Conservation (phyloP, 2,888 invertebrate genomes). For the Tenodera sinensis region DNA sequence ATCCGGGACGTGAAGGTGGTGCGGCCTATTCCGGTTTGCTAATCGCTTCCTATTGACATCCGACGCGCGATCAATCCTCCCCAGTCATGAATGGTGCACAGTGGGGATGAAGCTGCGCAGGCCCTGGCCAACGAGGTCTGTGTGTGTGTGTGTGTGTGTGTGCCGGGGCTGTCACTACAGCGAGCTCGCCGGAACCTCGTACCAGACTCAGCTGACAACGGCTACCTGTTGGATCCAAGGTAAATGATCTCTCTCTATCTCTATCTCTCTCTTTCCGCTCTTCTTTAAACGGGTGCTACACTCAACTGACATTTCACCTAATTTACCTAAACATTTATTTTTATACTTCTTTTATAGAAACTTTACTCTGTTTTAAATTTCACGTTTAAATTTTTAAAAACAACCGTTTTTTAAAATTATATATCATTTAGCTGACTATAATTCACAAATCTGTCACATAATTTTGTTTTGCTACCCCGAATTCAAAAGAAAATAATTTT, state of each 20-base stretch:
- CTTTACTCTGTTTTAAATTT: too few relatives aligned
- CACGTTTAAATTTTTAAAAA: too few relatives aligned
- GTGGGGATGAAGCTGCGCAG: neutral
- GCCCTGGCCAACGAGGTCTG: neutral
- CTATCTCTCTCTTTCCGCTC: neutral
- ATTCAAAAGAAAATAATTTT: too few relatives aligned
- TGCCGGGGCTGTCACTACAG: neutral
- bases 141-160: neutral
- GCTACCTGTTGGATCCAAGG: neutral
- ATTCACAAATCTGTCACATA: too few relatives aligned
- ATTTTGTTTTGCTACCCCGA: too few relatives aligned
- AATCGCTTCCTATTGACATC: neutral
- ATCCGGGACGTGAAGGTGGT: too few relatives aligned
- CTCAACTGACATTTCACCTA: too few relatives aligned
- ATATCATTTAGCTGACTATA: too few relatives aligned
- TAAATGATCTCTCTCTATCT: neutral
- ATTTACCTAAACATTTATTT: too few relatives aligned
- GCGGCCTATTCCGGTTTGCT: neutral
- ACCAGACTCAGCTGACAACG: neutral
- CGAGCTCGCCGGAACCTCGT: neutral
- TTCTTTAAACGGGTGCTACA: too few relatives aligned
- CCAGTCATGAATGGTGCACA: neutral
- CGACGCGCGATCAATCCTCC: neutral
- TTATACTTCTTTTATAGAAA: too few relatives aligned
- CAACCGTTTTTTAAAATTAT: too few relatives aligned